Evolutionary conservation across 2,113 vertebrate genomes (phyloP).

Genomic region (Notechis scutatus): DNA sequence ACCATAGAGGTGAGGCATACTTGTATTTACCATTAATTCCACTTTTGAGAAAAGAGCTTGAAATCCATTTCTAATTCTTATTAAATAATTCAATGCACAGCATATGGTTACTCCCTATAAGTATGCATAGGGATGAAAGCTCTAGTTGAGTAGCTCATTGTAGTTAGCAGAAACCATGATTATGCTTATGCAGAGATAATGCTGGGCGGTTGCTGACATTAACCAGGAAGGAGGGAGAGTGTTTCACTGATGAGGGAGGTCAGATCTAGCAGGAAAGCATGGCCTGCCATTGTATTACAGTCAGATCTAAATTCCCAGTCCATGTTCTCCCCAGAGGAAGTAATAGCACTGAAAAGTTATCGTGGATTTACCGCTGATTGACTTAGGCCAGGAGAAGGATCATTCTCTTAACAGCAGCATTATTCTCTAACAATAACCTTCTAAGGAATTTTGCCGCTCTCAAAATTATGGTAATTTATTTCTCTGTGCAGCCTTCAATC

Average conservation of each 20-base stretch:
- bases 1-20: background rate
- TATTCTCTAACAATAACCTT: background rate
- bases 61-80: background rate
- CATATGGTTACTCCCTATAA: background rate
- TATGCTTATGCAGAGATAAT: background rate
- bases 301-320: background rate
- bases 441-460: background rate
- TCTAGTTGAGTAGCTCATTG: too few relatives aligned
- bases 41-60: background rate
- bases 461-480: constrained; percentile 13
- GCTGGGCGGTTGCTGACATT: background rate
- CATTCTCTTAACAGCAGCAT: background rate
- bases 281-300: too few relatives aligned
- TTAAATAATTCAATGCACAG: background rate
- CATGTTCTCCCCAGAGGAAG: background rate
- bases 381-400: background rate
- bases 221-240: background rate
- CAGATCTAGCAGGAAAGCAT: background rate
- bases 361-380: background rate
- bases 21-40: background rate
- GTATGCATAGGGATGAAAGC: background rate
- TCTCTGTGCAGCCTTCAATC: background rate
- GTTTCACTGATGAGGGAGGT: background rate
- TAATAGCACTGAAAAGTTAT: background rate
- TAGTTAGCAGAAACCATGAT: background rate